A percentile compares a stretch with the other conserved stretches of the same genome.
phyloP scores from a whole-genome alignment of 2,113 vertebrate species.

The Spheniscus mendiculus region DNA sequence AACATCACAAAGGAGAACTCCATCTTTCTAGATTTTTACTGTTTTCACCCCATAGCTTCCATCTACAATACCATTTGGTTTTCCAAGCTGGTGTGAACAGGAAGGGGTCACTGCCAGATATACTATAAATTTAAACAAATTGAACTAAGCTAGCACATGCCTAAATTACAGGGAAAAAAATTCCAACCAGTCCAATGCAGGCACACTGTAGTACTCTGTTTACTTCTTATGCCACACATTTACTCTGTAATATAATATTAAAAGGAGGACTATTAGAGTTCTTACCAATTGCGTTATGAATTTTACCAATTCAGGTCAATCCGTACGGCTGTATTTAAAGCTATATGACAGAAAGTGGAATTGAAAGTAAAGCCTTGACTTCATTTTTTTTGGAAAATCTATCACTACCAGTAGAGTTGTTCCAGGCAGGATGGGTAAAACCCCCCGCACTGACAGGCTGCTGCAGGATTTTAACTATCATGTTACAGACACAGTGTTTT shows the following conservation, averaged over 20 bases:
- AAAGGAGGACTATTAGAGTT: not conserved
- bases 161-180: not conserved
- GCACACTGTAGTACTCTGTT: not conserved
- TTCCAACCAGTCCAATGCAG: not conserved
- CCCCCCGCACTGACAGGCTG: not conserved
- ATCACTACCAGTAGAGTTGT: not conserved
- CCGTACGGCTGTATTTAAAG: not conserved
- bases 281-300: not conserved
- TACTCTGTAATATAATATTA: not conserved
- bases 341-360: not conserved
- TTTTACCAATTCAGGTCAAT: not conserved
- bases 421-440: not conserved
- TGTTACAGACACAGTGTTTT: not conserved
- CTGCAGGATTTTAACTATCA: not conserved
- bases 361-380: not conserved
- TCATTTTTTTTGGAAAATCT: not conserved
- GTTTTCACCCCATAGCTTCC: not conserved
- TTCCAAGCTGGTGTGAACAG: not conserved
- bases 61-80: not conserved
- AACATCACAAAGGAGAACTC: not conserved
- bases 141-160: not conserved
- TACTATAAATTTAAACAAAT: not conserved
- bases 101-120: not conserved
- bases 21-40: not conserved
- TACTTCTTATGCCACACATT: not conserved